Base-by-base conservation (phyloP, 2,888 invertebrate genomes). In the Epinotia brunnichana region DNA sequence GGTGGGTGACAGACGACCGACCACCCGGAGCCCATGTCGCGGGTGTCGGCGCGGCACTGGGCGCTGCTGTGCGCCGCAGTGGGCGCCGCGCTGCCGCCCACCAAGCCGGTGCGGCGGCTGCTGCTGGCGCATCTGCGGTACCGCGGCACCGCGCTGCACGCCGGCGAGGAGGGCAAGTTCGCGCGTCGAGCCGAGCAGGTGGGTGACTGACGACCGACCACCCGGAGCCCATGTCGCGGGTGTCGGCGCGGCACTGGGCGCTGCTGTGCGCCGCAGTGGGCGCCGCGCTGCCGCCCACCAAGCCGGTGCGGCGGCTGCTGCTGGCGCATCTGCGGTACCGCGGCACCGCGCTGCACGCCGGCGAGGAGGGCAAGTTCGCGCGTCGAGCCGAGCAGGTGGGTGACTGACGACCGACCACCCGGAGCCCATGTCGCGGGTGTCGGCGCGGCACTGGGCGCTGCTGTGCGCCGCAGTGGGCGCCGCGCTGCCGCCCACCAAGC, bases 361-460 rank as follows among this genome's bases (percentile, higher is more conserved):
- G 97, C 0, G 98, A 98, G 87, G 98, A 99, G 89, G 98, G 98
- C 57, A 97, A 98, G 92, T 99, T 97, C 89, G 98, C 99, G 0
- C 91, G 98, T 76, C 97, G 98, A 84, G 98, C 98, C 13, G 97
- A 98, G 83, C 97, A 97, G 94, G 96, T 95, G 86, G 7, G 57
- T 21, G 44, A 21, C 21, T 13, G 9, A 2, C 53, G 17, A n/a
- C n/a, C 19, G 7, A 7, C 3, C 13, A 13, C 11, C 44, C 44
- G 11, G 10, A 44, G n/a, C n/a, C n/a, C n/a, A n/a, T n/a, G n/a
- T n/a, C n/a, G n/a, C n/a, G n/a, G n/a, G n/a, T n/a, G n/a, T n/a
- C n/a, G n/a, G n/a, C n/a, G n/a, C n/a, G n/a, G n/a, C n/a, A n/a
- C n/a, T n/a, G n/a, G n/a, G n/a, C n/a, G n/a, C n/a, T n/a, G n/a